Evolutionary conservation across 2,113 vertebrate species (phyloP).

Genomic region (Trichomycterus rosablanca): DNA sequence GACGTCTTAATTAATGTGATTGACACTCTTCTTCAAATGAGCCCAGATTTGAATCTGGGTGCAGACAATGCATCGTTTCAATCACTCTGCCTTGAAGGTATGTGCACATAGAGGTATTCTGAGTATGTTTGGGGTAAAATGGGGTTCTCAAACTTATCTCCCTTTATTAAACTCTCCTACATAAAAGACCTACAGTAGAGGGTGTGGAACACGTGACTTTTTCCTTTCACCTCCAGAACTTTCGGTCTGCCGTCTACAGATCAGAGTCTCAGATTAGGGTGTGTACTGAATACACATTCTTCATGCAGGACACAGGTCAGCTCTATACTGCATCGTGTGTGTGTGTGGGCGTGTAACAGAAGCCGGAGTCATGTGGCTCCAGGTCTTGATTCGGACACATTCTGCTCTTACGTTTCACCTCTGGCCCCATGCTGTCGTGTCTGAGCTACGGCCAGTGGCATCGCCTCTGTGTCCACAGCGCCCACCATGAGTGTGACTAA

Average conservation of each 20-base stretch:
- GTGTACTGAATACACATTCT: slow-evolving; percentile 5
- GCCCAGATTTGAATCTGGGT: too few relatives aligned
- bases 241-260: slow-evolving; percentile 35
- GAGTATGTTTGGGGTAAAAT: background rate
- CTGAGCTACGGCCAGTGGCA: slow-evolving; percentile 12
- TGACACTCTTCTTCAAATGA: too few relatives aligned
- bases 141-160: background rate
- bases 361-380: slow-evolving; percentile 19
- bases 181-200: background rate
- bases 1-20: too few relatives aligned
- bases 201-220: background rate
- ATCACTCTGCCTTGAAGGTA: too few relatives aligned
- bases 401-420: slow-evolving; percentile 2
- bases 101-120: background rate
- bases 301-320: slow-evolving; percentile 22
- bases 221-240: slow-evolving; percentile 28
- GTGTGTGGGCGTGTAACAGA: slow-evolving; percentile 2
- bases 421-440: slow-evolving; percentile 15
- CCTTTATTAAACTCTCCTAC: background rate
- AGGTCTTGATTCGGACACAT: background rate
- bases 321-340: background rate
- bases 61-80: too few relatives aligned
- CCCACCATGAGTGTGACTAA: background rate
- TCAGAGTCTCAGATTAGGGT: slow-evolving; percentile 21
- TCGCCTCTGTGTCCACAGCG: background rate